Percentiles rank a stretch among this genome's conserved stretches.
These are phyloP conservation scores for Plusia festucae DNA, from an alignment of 2,888 invertebrate species.

Conservation along the genomic window DNA sequence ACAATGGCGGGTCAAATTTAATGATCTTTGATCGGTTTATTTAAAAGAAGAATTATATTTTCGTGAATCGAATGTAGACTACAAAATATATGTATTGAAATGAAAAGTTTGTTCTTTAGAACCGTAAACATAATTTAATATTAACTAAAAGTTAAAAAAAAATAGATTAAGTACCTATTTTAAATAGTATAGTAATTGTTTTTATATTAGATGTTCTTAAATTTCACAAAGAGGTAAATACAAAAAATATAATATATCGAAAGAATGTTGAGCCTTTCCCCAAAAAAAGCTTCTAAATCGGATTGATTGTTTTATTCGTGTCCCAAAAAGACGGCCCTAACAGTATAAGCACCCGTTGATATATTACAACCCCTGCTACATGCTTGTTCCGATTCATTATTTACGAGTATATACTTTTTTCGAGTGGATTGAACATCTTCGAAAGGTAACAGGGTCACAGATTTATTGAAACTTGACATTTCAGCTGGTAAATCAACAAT, in stretches of 20 bases:
- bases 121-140: too few species aligned
- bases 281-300: background rate
- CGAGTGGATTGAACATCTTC: constrained; percentile 11
- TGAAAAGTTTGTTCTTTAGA: background rate
- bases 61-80: background rate
- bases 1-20: background rate
- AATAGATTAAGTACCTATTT: too few species aligned
- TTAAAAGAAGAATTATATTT: background rate
- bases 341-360: constrained; percentile 11
- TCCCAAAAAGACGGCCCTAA: background rate
- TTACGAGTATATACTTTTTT: constrained; percentile 28
- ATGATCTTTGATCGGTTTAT: background rate
- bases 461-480: constrained; percentile 20
- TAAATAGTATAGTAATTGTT: too few species aligned
- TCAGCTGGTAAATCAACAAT: constrained; percentile 24
- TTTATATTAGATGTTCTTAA: too few species aligned
- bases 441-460: constrained; percentile 6
- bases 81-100: too few species aligned
- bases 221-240: too few species aligned
- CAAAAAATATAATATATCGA: too few species aligned
- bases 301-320: constrained; percentile 11
- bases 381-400: constrained; percentile 30
- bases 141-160: too few species aligned
- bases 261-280: background rate
- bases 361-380: constrained; percentile 13